Evolutionary conservation across 1,140 invertebrate species (phyloP), one percentile per base, ranked within the genome.

Genomic region (Calliphora vicina): DNA sequence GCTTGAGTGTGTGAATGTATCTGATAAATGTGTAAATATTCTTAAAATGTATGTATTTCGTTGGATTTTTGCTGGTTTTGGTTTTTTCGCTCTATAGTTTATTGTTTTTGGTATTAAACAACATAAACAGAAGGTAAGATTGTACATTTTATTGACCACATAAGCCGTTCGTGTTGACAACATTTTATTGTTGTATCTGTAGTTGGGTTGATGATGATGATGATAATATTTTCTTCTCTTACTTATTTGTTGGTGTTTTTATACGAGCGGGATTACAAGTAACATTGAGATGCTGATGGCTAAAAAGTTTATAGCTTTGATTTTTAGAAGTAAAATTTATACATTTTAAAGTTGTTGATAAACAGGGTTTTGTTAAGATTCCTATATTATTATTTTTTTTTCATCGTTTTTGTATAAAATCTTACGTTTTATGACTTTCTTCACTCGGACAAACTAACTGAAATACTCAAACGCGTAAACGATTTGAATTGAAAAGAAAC

Each of bases 391-490:
- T 43, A 29, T 76, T 5, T 76, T 76, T 76, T 78, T 12, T 42
- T n/a, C n/a, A n/a, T n/a, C n/a, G n/a, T n/a, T n/a, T 76, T 42
- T 76, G n/a, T 43, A 78, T 43, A 43, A 78, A 78, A 43, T 78
- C n/a, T 78, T 78, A 78, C 74, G 35, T 78, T 78, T 78, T 78
- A 78, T 78, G 74, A 78, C 74, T 78, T 78, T 78, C 35, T 78
- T 78, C 74, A 23, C 61, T 50, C 13, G 12, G 72, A 15, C 8
- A 1, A 76, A 76, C 73, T 35, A 10, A 35, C 17, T 42, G 27
- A 76, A 76, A 15, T 15, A 15, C n/a, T n/a, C 50, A 57, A 57
- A 57, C 50, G 10, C 35, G 6, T 35, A 35, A 35, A 35, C 10
- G 10, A 35, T 35, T 8, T 35, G 50, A 57, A 57, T 57, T 57